These are phyloP conservation scores for Drosophila mettleri DNA, from an alignment of 2,888 invertebrate species.

Conservation along the genomic window DNA sequence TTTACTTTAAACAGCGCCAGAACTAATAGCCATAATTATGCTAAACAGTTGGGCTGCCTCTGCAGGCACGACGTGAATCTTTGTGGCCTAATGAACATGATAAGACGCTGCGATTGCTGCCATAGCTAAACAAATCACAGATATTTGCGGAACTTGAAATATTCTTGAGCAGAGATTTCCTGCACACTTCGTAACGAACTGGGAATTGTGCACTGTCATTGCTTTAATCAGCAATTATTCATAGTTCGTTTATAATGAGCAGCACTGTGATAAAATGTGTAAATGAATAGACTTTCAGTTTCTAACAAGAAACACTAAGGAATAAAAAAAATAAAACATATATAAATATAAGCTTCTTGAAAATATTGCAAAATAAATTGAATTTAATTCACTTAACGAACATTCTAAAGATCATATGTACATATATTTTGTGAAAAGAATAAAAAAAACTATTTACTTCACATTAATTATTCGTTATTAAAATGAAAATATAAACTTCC, in stretches of 20 bases:
- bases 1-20: conserved; percentile 2
- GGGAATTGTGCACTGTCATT: conserved; percentile 45
- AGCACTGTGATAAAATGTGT: neutral
- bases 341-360: neutral
- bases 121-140: conserved; percentile 1
- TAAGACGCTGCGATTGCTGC: conserved; percentile 1
- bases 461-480: neutral
- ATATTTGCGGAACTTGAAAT: conserved; percentile 23
- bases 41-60: conserved; percentile 11
- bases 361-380: neutral
- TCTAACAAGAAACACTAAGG: neutral
- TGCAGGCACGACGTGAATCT: neutral
- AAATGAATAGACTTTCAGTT: conserved; percentile 11
- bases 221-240: conserved; percentile 16
- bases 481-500: neutral
- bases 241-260: conserved; percentile 12
- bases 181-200: conserved; percentile 18
- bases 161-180: conserved; percentile 23
- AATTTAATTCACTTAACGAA: no score
- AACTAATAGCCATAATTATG: conserved; percentile 11
- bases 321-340: no score
- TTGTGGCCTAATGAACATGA: neutral
- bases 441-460: neutral
- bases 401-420: neutral
- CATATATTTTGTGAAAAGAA: neutral